These are phyloP conservation scores for Latrodectus elegans DNA, from an alignment of 2,888 invertebrate genomes.

Conservation along the genomic window DNA sequence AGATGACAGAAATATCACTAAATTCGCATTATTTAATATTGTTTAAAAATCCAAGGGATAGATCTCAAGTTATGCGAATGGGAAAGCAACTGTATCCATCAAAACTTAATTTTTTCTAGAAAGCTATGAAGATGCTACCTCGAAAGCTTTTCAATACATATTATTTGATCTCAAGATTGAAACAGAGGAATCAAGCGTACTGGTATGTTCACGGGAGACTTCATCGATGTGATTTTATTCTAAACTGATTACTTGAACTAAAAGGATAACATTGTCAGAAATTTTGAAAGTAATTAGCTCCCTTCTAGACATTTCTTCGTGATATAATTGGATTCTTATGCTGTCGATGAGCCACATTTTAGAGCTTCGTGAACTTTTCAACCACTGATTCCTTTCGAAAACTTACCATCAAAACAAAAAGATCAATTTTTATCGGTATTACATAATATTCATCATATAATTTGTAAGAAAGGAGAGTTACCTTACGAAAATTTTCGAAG, in stretches of 20 bases:
- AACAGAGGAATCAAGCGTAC: background rate
- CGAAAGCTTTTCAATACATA: background rate
- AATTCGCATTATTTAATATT: slow-evolving; percentile 46
- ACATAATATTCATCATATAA: no score
- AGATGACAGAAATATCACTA: slow-evolving; percentile 38
- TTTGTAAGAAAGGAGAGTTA: no score
- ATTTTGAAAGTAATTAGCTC: no score
- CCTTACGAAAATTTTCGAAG: no score
- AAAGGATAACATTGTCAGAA: no score
- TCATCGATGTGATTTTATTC: background rate
- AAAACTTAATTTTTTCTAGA: background rate
- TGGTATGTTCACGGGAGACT: background rate
- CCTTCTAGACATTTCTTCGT: no score
- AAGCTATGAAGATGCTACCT: slow-evolving; percentile 17
- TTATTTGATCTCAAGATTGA: background rate
- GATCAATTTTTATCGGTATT: no score
- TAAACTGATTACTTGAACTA: background rate
- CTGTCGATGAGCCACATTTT: no score
- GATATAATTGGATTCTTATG: no score
- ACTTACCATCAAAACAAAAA: no score
- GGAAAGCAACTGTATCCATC: slow-evolving; percentile 28
- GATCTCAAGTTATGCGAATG: slow-evolving; percentile 21
- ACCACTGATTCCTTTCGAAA: no score
- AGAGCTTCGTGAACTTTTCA: no score
- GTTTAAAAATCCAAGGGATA: slow-evolving; percentile 54